phyloP scores from a whole-genome alignment of 2,797 vertebrate species.

The Coracias cyanogaster region DNA sequence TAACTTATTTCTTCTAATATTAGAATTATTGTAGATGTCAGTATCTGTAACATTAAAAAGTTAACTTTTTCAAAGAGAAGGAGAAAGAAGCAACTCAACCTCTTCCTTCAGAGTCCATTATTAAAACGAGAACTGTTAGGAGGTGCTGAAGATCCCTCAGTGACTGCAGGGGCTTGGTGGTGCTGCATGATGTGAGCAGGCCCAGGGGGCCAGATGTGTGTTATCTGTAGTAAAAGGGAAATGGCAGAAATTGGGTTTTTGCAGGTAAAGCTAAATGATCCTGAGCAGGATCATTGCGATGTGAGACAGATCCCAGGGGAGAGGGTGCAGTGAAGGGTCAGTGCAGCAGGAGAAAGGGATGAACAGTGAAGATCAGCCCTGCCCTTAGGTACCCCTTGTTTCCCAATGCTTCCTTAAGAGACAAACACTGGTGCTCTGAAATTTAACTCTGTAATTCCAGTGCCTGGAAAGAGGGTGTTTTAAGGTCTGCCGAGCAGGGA shows the following conservation, averaged over 20 bases:
- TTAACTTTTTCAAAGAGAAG: background rate
- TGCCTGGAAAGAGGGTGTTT: background rate
- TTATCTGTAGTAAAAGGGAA: background rate
- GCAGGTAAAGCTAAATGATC: background rate
- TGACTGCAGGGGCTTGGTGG: background rate
- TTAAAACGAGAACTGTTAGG: background rate
- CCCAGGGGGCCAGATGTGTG: background rate
- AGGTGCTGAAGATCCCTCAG: background rate
- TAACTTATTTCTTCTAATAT: background rate
- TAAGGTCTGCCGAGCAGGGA: background rate
- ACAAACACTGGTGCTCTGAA: background rate
- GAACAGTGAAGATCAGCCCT: background rate
- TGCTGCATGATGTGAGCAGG: rapidly evolving
- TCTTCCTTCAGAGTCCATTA: background rate
- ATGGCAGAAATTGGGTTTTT: background rate
- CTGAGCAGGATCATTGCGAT: background rate
- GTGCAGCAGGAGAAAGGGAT: background rate
- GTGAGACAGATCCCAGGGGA: background rate
- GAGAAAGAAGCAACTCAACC: background rate
- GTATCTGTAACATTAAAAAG: background rate
- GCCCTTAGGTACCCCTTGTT: rapidly evolving
- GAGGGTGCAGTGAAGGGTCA: background rate
- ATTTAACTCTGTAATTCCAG: too few relatives aligned
- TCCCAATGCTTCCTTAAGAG: background rate
- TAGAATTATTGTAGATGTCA: background rate